phyloP scores from a whole-genome alignment of 2,797 vertebrate species.

The Poecilia picta region DNA sequence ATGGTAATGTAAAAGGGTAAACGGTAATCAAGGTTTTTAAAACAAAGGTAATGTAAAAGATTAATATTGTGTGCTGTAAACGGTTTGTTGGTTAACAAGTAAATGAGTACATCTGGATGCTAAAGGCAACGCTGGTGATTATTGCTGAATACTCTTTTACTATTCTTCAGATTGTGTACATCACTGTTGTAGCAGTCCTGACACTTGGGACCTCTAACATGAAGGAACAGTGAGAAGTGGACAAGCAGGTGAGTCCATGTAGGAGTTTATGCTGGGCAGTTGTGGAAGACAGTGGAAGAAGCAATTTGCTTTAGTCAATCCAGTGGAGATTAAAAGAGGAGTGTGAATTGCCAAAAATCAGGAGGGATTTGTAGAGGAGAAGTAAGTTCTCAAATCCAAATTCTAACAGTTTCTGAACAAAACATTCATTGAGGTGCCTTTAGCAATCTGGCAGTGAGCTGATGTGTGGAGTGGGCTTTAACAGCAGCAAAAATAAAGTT shows the following conservation, averaged over 20 bases:
- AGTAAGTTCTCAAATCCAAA: background rate
- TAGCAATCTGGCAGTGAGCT: background rate
- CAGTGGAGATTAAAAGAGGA: background rate
- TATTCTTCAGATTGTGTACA: no score
- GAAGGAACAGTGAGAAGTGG: background rate
- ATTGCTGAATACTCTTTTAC: no score
- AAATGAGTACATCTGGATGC: no score
- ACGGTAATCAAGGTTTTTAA: no score
- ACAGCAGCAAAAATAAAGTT: no score
- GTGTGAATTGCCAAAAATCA: background rate
- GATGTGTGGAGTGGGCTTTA: background rate
- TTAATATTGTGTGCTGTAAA: no score
- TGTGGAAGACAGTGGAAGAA: background rate
- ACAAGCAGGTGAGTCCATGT: background rate
- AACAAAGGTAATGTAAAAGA: no score
- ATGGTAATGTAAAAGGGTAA: no score
- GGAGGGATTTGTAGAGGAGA: background rate
- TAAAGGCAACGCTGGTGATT: no score
- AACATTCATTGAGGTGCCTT: background rate
- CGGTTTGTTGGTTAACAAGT: no score
- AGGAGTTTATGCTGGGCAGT: background rate
- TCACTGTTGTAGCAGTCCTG: no score
- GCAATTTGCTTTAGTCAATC: background rate
- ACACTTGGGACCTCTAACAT: no score
- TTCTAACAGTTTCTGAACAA: background rate